Conservation (phyloP, 2,888 invertebrate genomes). For the Cancer borealis region DNA sequence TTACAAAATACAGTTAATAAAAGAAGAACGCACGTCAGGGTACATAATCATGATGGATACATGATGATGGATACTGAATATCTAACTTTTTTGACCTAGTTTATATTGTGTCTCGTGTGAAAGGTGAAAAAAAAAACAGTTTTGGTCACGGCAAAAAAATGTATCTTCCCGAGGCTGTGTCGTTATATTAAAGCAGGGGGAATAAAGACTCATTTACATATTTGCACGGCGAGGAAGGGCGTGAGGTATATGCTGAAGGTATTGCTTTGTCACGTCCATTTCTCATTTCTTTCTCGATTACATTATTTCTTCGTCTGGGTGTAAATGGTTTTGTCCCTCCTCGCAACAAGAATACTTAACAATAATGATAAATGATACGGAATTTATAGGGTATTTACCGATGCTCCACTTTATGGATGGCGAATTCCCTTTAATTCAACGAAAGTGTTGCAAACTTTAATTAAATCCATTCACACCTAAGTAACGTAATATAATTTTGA, state of each 20-base stretch:
- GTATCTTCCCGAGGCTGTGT: not conserved
- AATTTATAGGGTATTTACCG: not conserved
- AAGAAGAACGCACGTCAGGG: too few species aligned
- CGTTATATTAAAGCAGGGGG: not conserved
- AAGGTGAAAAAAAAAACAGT: not conserved
- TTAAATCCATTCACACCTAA: not conserved
- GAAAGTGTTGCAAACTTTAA: conserved; percentile 38
- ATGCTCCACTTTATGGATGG: not conserved
- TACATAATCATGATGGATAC: not conserved
- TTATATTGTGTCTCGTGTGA: not conserved
- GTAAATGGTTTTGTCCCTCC: not conserved
- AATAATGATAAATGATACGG: conserved; percentile 16
- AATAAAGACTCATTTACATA: not conserved
- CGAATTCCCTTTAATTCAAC: conserved; percentile 25
- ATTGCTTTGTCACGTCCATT: conserved; percentile 7
- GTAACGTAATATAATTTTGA: conserved; percentile 16
- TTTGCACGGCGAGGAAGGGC: not conserved
- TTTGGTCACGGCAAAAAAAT: not conserved
- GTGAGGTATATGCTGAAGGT: not conserved
- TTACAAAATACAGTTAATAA: too few species aligned
- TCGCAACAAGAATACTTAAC: not conserved
- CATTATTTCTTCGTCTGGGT: not conserved
- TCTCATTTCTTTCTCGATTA: not conserved
- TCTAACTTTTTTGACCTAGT: not conserved
- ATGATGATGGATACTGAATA: not conserved